These are phyloP conservation scores for Thalassarche chlororhynchos DNA, from an alignment of 2,113 vertebrate species.

Conservation along the genomic window DNA sequence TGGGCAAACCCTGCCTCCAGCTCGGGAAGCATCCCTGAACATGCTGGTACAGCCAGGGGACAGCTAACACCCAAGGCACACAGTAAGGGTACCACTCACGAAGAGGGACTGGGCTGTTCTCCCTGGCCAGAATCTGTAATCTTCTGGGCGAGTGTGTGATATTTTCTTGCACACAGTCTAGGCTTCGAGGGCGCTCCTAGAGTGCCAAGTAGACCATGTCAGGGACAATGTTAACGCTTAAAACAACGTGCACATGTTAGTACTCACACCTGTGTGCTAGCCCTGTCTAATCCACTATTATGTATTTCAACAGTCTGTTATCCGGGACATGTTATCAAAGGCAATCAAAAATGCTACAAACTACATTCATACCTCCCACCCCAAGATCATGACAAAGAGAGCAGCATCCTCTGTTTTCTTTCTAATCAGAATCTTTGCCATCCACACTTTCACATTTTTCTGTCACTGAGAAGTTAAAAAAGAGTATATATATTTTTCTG, in stretches of 20 bases:
- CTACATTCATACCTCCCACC: background rate
- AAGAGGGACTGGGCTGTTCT: background rate
- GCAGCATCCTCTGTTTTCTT: background rate
- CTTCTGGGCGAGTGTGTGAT: background rate
- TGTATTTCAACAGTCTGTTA: background rate
- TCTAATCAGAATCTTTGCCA: background rate
- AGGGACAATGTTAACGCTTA: background rate
- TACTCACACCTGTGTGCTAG: background rate
- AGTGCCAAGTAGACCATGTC: background rate
- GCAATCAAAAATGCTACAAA: background rate
- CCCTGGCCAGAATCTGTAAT: background rate
- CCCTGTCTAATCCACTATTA: background rate
- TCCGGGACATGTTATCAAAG: background rate
- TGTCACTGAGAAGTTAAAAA: background rate
- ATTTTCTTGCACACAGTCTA: background rate
- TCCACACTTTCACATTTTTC: background rate
- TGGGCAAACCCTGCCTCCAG: background rate
- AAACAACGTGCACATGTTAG: background rate
- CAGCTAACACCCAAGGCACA: background rate
- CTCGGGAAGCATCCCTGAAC: background rate
- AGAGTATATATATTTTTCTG: background rate
- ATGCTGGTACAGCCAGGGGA: accelerated
- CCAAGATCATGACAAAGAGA: background rate
- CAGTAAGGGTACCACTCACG: background rate
- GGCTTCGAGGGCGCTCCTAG: background rate